Evolutionary conservation across 2,888 invertebrate genomes (phyloP), one percentile per base, ranked within the genome.

Genomic region (Sarcophaga caerulescens): DNA sequence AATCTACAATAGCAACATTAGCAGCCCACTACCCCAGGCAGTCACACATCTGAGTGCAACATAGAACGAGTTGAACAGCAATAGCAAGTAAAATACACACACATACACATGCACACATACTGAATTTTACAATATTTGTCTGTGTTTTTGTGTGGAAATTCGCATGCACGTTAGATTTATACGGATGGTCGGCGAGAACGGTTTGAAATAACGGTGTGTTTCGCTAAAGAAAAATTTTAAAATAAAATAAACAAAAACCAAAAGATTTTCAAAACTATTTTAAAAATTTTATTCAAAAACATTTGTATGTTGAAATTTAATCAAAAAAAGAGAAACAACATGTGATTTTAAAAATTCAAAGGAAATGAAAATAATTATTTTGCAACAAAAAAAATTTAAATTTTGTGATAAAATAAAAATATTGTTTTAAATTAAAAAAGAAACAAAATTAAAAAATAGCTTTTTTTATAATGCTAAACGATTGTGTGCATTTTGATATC

Each of bases 81-180:
- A 78, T 62, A 81, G 12, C 19, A 57, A 62, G 19, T 65, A 81
- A 78, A 81, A 74, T 35, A 35, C 8, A 35, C 35, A 35, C 8
- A 35, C 35, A 35, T 8, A 35, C 35, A 35, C 35, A 17, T 52
- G 47, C 6, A 47, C 47, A 47, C 47, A 47, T 4, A 47, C 12
- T 52, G 14, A 52, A 52, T 81, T 78, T 35, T 35, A 35, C 35
- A 35, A 35, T 35, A 10, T 35, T 35, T 35, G 35, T 35, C 6
- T 35, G 6, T 35, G 35, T 0, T 35, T 35, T 35, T 35, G 35
- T 81, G 75, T 81, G 84, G 75, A 84, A 81, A 82, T 79, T 85
- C 81, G 77, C 83, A 74, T 81, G 82, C 84, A 85, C 81, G 47
- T 82, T 85, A 87, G 88, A 88, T 87, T 87, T 81, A 80, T 84